Evolutionary conservation across 2,113 vertebrate species (phyloP).

Genomic region (Genyomyrus donnyi): DNA sequence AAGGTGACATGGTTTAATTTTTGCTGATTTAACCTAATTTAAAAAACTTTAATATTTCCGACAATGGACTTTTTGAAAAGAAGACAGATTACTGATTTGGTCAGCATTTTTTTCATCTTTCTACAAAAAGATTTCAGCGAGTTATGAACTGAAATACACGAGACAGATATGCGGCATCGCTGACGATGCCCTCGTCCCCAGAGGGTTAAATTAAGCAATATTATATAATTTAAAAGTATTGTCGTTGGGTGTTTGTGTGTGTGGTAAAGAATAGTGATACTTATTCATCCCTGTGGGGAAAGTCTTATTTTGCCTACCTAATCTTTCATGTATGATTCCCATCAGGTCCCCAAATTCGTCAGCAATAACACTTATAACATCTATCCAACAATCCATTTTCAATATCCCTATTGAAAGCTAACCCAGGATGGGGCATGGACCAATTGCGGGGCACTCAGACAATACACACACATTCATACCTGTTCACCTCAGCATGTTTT

Average conservation of each 20-base stretch:
- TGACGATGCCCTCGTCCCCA: no score
- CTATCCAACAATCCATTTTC: neutral
- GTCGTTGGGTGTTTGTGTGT: neutral
- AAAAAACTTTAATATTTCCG: no score
- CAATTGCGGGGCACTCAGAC: neutral
- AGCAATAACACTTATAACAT: neutral
- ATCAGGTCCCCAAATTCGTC: neutral
- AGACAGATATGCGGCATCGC: no score
- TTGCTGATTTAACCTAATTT: no score
- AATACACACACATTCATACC: neutral
- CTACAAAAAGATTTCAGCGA: no score
- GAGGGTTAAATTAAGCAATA: neutral
- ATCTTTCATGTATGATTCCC: neutral
- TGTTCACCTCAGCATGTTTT: neutral
- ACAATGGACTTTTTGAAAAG: no score
- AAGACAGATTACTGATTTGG: no score
- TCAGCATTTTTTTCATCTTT: no score
- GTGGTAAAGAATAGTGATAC: neutral
- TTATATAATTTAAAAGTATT: neutral
- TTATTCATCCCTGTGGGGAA: neutral
- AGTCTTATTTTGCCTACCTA: neutral
- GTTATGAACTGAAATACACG: no score
- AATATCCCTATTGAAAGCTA: neutral
- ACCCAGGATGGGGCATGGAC: neutral
- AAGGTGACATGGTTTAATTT: no score